A percentile compares a stretch with the other conserved stretches of the same genome.
phyloP scores from a whole-genome alignment of 2,797 vertebrate species.

The Aphelocoma californica region DNA sequence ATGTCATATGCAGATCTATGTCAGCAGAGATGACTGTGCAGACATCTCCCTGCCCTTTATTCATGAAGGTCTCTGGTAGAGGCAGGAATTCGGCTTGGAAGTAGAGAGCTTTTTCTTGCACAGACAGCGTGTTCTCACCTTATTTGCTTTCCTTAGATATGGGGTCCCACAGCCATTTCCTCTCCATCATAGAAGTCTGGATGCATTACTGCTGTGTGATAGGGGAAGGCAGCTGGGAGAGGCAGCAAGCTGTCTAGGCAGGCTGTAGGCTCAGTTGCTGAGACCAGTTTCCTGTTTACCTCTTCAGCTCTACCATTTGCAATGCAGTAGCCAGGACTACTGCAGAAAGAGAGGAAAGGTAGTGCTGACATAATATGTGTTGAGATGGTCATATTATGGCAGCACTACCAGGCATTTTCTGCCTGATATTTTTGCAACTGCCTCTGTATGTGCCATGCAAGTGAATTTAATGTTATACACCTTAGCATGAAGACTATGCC shows the following conservation, averaged over 20 bases:
- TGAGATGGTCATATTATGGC: background rate
- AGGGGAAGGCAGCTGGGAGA: background rate
- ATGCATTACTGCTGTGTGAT: background rate
- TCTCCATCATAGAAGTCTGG: background rate
- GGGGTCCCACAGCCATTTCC: background rate
- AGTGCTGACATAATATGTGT: background rate
- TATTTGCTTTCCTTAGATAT: background rate
- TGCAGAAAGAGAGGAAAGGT: background rate
- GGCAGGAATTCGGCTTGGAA: background rate
- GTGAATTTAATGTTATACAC: background rate
- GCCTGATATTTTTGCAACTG: background rate
- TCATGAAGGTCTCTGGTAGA: background rate
- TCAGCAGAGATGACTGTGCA: background rate
- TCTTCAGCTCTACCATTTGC: background rate
- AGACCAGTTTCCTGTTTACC: background rate
- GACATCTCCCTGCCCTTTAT: background rate
- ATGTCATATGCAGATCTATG: background rate
- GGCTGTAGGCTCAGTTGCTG: background rate
- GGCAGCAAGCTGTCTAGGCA: background rate
- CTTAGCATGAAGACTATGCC: background rate
- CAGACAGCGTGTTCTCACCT: background rate
- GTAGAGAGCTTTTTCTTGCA: background rate
- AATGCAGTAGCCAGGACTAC: background rate
- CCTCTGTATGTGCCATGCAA: background rate
- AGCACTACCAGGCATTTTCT: background rate